A percentile compares a stretch with the other conserved stretches of the same genome.
phyloP scores from a whole-genome alignment of 2,797 vertebrate species.

The Sebastes alutus region DNA sequence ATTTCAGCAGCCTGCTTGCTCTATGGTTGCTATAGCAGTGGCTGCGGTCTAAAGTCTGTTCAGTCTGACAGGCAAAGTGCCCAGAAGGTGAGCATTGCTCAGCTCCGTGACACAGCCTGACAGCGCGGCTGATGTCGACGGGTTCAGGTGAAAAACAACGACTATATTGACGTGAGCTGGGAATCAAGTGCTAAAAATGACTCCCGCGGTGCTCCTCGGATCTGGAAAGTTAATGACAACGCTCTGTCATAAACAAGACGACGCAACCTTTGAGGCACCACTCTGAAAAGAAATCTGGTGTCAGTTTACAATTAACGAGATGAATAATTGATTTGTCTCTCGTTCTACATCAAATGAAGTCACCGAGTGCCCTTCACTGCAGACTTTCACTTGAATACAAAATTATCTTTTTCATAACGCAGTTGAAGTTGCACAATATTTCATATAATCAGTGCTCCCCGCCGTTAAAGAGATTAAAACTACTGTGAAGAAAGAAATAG shows the following conservation, averaged over 20 bases:
- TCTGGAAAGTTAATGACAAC: not conserved
- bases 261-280: not conserved
- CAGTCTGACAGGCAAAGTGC: not conserved
- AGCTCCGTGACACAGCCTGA: conserved; percentile 7
- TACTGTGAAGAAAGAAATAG: not conserved
- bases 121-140: conserved; percentile 1
- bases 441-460: not conserved
- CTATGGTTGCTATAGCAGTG: not conserved
- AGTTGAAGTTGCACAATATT: not conserved
- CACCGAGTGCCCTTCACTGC: conserved; percentile 4
- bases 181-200: not conserved
- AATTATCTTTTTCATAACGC: not conserved
- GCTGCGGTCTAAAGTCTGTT: not conserved
- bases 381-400: not conserved
- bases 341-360: conserved; percentile 41
- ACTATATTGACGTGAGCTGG: not conserved
- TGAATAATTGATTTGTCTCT: conserved; percentile 46
- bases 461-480: not conserved
- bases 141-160: not conserved
- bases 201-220: not conserved
- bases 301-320: conserved; percentile 20
- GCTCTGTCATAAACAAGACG: not conserved
- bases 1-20: not conserved
- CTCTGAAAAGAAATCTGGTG: not conserved
- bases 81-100: not conserved